Base-by-base conservation (phyloP, 2,888 invertebrate species). In the Ligdia adustata region DNA sequence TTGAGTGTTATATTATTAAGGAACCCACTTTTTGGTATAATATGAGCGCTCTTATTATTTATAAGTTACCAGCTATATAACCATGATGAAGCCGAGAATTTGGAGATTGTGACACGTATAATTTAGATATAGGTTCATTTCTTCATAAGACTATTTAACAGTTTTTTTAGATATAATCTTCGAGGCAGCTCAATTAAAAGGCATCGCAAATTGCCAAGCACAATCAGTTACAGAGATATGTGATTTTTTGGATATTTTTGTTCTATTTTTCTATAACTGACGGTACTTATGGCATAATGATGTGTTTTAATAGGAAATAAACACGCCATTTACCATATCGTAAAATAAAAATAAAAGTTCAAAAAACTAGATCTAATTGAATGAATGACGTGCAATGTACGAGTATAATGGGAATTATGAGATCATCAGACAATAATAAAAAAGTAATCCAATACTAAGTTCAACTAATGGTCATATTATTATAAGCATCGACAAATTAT, bases 141-240 rank as follows among this genome's bases (percentile, higher is more conserved):
- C n/a, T n/a, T n/a, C n/a, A n/a, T n/a, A n/a, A n/a, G 18, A 18
- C 1, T 18, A 7, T 18, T 1, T 1, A 7, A 18, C 18, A 2
- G 18, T 18, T 18, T 18, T 7, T 6, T 18, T 6, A 18, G 7
- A 18, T 11, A 59, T 45, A 46, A 32, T 32, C 33, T 39, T 35
- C 48, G 45, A 47, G 12, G 26, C 48, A 55, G 39, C 51, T 44
- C 34, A 11, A 11, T 14, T 35, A 38, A 9, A 28, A 40, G 22
- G 22, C n/a, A 22, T n/a, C 37, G 22, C 46, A 41, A 50, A 41
- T 47, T 56, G 62, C 28, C 20, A 47, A 50, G 45, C 37, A 57
- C 27, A 59, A 40, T 51, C 56, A 55, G 49, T 43, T 20, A 44
- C 45, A 46, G 7, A 18, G 4, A 5, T 4, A 16, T 16, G 5